phyloP scores from a whole-genome alignment of 2,113 vertebrate species.

The Catharus bicknelli region DNA sequence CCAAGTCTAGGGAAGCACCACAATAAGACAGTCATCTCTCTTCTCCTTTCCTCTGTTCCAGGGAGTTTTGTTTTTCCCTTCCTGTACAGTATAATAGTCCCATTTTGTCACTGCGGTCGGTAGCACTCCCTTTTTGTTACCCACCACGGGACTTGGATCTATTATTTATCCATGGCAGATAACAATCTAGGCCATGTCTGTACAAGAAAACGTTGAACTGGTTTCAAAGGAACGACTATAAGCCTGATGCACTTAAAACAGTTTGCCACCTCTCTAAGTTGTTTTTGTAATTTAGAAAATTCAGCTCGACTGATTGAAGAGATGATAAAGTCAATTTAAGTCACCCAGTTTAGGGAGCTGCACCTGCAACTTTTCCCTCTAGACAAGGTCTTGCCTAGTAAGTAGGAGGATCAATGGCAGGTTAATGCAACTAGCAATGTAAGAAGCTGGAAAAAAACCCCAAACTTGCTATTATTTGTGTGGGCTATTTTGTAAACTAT shows the following conservation, averaged over 20 bases:
- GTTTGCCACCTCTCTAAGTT: slow-evolving; percentile 46
- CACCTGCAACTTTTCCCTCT: slow-evolving; percentile 47
- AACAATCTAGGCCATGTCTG: slow-evolving; percentile 40
- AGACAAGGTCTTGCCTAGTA: slow-evolving; percentile 53
- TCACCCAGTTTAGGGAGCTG: slow-evolving; percentile 35
- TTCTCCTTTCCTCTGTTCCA: neutral
- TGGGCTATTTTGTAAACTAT: slow-evolving; percentile 17
- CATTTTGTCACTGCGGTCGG: neutral
- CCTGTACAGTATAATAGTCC: neutral
- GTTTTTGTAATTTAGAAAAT: slow-evolving; percentile 64
- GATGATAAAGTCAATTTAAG: slow-evolving; percentile 65
- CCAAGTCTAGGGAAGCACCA: neutral
- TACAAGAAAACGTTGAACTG: neutral
- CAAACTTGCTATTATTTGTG: neutral
- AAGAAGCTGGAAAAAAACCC: neutral
- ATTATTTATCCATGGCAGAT: slow-evolving; percentile 38
- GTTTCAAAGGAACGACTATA: slow-evolving; percentile 31
- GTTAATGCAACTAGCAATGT: slow-evolving; percentile 38
- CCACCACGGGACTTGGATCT: neutral
- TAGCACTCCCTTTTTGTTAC: neutral
- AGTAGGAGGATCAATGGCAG: slow-evolving; percentile 61
- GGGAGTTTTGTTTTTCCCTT: neutral
- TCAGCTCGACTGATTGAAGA: slow-evolving; percentile 44
- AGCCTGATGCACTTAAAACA: slow-evolving; percentile 48
- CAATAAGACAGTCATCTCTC: neutral